Evolutionary conservation across 2,797 vertebrate species (phyloP).

Genomic region (Echeneis naucrates): DNA sequence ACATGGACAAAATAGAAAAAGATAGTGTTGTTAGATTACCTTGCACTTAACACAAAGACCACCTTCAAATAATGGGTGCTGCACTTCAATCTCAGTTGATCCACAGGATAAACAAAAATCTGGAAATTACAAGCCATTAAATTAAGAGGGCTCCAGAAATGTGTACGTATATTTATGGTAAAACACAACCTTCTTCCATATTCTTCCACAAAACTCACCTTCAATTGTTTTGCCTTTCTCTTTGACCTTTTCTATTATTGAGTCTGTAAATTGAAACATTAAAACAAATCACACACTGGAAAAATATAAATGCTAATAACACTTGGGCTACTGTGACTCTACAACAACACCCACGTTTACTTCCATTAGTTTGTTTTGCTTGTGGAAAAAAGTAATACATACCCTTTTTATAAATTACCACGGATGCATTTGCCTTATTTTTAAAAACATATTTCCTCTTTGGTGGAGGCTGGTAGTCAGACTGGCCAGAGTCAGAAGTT

Average conservation of each 20-base stretch:
- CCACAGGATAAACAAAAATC: slow-evolving; percentile 86
- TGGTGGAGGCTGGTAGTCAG: slow-evolving; percentile 82
- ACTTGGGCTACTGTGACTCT: not conserved
- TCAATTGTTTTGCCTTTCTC: slow-evolving; percentile 73
- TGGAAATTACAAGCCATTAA: slow-evolving; percentile 54
- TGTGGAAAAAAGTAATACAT: not conserved
- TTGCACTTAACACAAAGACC: slow-evolving; percentile 86
- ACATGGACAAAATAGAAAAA: slow-evolving; percentile 11
- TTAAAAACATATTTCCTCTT: slow-evolving; percentile 82
- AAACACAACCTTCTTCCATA: not conserved
- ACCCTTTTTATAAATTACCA: slow-evolving; percentile 71
- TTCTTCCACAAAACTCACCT: slow-evolving; percentile 58
- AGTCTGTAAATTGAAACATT: slow-evolving; percentile 67
- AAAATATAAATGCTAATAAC: not conserved
- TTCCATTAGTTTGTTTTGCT: not conserved
- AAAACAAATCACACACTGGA: slow-evolving; percentile 9
- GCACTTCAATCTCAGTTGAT: slow-evolving; percentile 60
- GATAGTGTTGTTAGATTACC: slow-evolving; percentile 69
- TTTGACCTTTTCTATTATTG: slow-evolving; percentile 65
- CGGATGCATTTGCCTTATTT: slow-evolving; percentile 39
- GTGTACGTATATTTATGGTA: not conserved
- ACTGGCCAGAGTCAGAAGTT: slow-evolving; percentile 61
- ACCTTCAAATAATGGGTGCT: slow-evolving; percentile 85
- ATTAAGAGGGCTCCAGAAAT: not conserved
- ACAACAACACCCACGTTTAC: not conserved